Evolutionary conservation across 2,113 vertebrate species (phyloP), one percentile per base, ranked within the genome.

Genomic region (Athene noctua): DNA sequence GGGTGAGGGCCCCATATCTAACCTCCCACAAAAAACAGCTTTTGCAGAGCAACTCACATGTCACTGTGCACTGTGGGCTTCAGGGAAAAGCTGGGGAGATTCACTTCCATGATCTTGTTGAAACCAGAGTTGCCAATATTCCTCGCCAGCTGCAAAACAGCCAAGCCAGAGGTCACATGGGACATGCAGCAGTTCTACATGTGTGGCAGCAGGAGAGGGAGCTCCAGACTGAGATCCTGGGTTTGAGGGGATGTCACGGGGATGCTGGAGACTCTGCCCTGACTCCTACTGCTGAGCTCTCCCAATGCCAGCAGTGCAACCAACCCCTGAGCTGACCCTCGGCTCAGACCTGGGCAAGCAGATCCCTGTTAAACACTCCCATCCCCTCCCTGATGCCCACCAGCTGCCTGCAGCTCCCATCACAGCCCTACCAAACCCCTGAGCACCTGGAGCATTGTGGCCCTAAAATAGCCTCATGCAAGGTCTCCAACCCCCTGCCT

Each of bases 111-210:
- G 42, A 98, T 97, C 74, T 96, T 70, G 46, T 98, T 98, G 94
- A 98, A 98, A 62, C 91, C 95, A 40, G 97, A 95, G 83, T 98
- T 98, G 29, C 98, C 97, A 44, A 98, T 97, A 57, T 98, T 98
- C 92, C 95, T 98, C 1, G 89, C 98, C 89, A 98, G 87, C 98
- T 98, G 92, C 54, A 96, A 90, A 91, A 90, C 51, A 94, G 81
- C 42, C 52, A 58, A 87, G 25, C 18, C 36, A 59, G 42, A 63
- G 15, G 77, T 80, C 59, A 46, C 20, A 15, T 10, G 20, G 68
- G 32, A 58, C 30, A 10, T 18, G 54, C 16, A 51, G 47, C 55
- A 72, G 27, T 19, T n/a, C 20, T 68, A 34, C 23, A 13, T 11
- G 16, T 2, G 1, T 25, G 22, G 18, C n/a, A 11, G 15, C 47